Conservation (phyloP, 2,888 invertebrate species). For the Galerucella nymphaeae region DNA sequence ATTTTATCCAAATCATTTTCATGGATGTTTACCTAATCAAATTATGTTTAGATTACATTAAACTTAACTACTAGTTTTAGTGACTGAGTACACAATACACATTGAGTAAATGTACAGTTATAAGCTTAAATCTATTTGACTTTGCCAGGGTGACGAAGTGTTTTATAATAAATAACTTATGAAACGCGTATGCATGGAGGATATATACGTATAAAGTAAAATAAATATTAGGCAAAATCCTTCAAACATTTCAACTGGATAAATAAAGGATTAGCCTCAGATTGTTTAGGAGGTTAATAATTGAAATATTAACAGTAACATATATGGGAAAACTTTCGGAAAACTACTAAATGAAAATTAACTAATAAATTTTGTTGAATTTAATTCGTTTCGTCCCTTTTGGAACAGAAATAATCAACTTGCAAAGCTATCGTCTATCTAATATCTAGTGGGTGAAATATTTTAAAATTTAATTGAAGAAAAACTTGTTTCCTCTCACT, state of each 20-base stretch:
- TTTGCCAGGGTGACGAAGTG: constrained; percentile 50
- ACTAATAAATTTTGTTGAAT: background rate
- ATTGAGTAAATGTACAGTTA: constrained; percentile 50
- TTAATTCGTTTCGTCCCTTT: background rate
- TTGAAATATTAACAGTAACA: constrained; percentile 27
- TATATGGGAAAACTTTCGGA: constrained; percentile 7
- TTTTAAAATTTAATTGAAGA: no score
- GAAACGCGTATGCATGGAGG: constrained; percentile 26
- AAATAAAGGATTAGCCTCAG: constrained; percentile 26
- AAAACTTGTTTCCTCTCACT: no score
- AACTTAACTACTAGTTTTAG: constrained; percentile 56
- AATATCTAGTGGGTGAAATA: background rate
- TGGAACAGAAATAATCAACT: background rate
- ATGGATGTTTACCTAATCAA: constrained; percentile 55
- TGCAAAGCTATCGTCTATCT: background rate
- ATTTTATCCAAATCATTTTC: constrained; percentile 47
- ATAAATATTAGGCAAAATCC: constrained; percentile 29
- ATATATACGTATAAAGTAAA: constrained; percentile 21
- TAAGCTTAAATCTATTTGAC: constrained; percentile 53
- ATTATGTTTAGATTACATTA: constrained; percentile 56
- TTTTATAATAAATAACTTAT: constrained; percentile 50
- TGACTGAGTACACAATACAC: constrained; percentile 51
- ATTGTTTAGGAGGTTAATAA: constrained; percentile 25
- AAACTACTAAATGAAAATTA: constrained; percentile 10
- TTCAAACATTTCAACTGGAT: constrained; percentile 22